Percentiles rank a stretch among this genome's conserved stretches.
Conservation (phyloP, 1,140 invertebrate species). For the Eulimnadia texana region DNA sequence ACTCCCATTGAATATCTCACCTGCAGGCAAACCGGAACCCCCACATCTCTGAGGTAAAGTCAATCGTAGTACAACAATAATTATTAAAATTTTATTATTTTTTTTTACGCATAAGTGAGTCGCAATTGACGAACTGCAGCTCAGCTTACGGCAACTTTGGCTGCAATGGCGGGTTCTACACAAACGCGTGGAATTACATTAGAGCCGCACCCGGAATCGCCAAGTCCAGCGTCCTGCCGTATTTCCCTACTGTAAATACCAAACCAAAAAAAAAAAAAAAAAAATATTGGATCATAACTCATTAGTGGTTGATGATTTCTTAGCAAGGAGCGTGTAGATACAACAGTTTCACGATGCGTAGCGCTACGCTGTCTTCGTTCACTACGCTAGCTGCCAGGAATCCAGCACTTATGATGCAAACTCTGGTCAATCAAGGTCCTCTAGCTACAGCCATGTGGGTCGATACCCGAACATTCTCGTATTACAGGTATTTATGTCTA, state of each 20-base stretch:
- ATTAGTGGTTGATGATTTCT: background rate
- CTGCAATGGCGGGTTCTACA: constrained; percentile 1
- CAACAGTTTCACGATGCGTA: constrained; percentile 17
- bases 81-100: background rate
- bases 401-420: background rate
- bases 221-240: background rate
- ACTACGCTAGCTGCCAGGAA: background rate
- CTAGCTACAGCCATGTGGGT: background rate
- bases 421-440: background rate
- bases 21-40: background rate
- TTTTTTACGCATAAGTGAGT: background rate
- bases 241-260: background rate
- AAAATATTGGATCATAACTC: background rate
- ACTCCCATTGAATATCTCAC: constrained; percentile 2
- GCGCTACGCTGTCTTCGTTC: background rate
- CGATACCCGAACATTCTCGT: background rate
- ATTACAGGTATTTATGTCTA: background rate
- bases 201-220: background rate
- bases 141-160: constrained; percentile 25
- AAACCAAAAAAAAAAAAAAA: background rate
- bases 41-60: background rate
- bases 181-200: background rate
- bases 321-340: constrained; percentile 4
- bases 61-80: background rate
- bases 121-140: background rate